Base-by-base conservation (phyloP, 2,113 vertebrate genomes). In the Xenus cinereus region DNA sequence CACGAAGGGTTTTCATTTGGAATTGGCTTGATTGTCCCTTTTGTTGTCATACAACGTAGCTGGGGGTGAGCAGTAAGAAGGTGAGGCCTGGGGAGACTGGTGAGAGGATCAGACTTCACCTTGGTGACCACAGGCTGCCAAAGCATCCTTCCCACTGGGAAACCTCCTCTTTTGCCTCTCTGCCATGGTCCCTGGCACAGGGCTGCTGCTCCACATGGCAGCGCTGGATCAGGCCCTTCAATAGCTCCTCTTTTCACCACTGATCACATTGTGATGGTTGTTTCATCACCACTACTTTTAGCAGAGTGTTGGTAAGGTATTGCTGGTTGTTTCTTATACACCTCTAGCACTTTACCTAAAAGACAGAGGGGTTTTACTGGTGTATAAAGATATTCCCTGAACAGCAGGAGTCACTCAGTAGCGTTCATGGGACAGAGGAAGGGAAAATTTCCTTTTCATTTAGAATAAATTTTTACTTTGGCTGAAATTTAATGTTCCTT, bases 231-330 rank as follows among this genome's bases (percentile, higher is more conserved):
- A 27, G 50, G 28, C 9, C 41, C 28, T 74, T 81, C 37, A 28
- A 2, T 6, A 59, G 3, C 33, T 84, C 43, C 59, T 54, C 10
- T 51, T 64, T 77, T 69, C 26, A 28, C 22, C 37, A 26, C 32
- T 4, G 5, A 39, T 27, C 35, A 37, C 0, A 0, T 23, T 80
- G 37, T 1, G 3, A 37, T 33, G 51, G 18, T 19, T 12, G 22
- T 57, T 90, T 73, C 12, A 28, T 73, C 67, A 74, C 28, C 10
- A 11, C 46, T 90, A 10, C 28, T 35, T 80, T 56, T 21, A 57
- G 24, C 32, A 56, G n/a, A 68, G 18, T 24, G 15, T 43, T 67
- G 54, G 15, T 30, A 54, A 81, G 22, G 46, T 66, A 4, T 35
- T 79, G 43, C 53, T 76, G 7, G 3, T 26, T 67, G 50, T 41